Evolutionary conservation across 2,113 vertebrate genomes (phyloP), one percentile per base, ranked within the genome.

Genomic region (Aldabrachelys gigantea): DNA sequence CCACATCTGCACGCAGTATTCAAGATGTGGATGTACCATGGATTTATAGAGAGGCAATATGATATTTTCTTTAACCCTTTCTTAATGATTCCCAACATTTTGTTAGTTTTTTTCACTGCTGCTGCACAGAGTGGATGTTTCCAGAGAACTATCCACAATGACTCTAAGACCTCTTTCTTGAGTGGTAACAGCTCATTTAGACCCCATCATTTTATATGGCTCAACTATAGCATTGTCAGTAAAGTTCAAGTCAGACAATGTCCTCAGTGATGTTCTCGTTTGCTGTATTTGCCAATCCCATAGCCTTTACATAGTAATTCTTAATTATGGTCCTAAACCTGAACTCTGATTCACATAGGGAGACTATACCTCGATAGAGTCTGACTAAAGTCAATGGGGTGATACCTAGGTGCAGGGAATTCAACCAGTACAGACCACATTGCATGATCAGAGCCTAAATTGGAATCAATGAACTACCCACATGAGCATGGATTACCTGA

Each of bases 391-490:
- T 4, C 50, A 13, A 25, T 50, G 10, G 19, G n/a, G 21, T 17
- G 38, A 31, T 10, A 14, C 5, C 0, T 0, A 38, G 29, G 62
- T 4, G 65, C 29, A 50, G 47, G 41, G 88, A 31, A 31, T 4
- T 65, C 13, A 27, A 54, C 3, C 5, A 1, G 11, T 0, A 5
- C 1, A 21, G 41, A 10, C 31, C 52, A 10, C 35, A 1, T n/a
- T 3, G 16, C 27, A 7, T 8, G 3, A 19, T 10, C 19, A 2
- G 47, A 25, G 8, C 6, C 76, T 4, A 0, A 0, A 3, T 5
- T 0, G 14, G 49, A 81, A 65, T 2, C n/a, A 21, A 31, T 1
- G 1, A 1, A 50, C 1, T 0, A 1, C 25, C 3, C 3, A 2
- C 2, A 0, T 0, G 22, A 0, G 24, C n/a, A 38, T 25, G 3